Evolutionary conservation across 2,113 vertebrate species (phyloP), one percentile per base, ranked within the genome.

Genomic region (Lutjanus erythropterus): DNA sequence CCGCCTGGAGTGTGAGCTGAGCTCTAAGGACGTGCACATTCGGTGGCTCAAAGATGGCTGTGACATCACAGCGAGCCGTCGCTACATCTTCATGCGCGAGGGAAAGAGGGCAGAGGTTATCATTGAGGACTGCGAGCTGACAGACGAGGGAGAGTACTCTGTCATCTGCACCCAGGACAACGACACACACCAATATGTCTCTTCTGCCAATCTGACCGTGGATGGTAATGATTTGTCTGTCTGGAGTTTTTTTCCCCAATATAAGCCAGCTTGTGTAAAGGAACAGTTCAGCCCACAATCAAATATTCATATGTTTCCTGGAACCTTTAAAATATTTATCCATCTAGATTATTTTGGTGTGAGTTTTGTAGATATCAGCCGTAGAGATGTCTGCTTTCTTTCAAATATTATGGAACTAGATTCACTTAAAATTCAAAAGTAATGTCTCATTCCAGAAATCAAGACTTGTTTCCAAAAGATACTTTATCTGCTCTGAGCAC

Each of bases 1-100:
- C n/a, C 91, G 60, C 5, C 81, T 95, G 71, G 91, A 95, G 81
- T 89, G 85, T 52, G 92, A 95, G 83, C 86, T 94, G 89, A 93
- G 88, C 59, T 91, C 88, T 79, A 93, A 95, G 85, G 87, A 94
- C 10, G 86, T 93, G 61, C 81, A 65, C 0, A 33, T 94, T 80
- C 60, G 80, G 52, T 93, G 88, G 86, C 82, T 93, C 79, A 94
- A 94, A 85, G 91, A 94, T 0, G 89, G 92, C 25, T 10, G 9
- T 33, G 89, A 92, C 56, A 90, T 90, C 73, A 78, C 80, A 12
- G 59, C 4, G 1, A 80, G 90, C 69, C 65, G 52, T 5, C 87
- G 89, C 78, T 91, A 89, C 71, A 88, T 68, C 76, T 91, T 85
- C 74, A 87, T 29, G 56, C 81, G 61, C 0, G 90, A 95, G 81